Conservation (phyloP, 2,113 vertebrate genomes). For the Noctilio leporinus region DNA sequence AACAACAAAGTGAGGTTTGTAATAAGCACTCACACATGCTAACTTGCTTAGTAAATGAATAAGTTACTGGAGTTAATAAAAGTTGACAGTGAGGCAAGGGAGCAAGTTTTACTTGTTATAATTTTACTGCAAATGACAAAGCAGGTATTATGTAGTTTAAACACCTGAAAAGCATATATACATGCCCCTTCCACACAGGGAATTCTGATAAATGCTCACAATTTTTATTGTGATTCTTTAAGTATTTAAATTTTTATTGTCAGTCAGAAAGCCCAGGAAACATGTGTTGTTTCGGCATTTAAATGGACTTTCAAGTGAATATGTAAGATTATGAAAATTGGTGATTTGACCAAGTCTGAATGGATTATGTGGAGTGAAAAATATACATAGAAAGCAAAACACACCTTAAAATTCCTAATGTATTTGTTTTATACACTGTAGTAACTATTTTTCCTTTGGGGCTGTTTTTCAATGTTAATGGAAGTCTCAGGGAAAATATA, state of each 20-base stretch:
- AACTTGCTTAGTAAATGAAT: background rate
- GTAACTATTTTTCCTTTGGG: background rate
- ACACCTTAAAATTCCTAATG: background rate
- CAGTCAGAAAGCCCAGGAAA: background rate
- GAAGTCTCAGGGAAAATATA: background rate
- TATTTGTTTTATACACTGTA: background rate
- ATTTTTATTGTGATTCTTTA: background rate
- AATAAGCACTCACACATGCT: background rate
- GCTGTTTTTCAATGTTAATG: conserved; percentile 16
- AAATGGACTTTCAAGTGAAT: background rate
- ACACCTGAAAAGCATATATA: background rate
- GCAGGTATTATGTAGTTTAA: conserved; percentile 1
- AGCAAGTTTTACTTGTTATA: background rate
- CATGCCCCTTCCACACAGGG: background rate
- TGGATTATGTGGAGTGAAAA: background rate
- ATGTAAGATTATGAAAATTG: background rate
- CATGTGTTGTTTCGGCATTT: background rate
- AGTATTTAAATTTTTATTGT: background rate
- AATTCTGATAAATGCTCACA: background rate
- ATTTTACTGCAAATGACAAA: background rate
- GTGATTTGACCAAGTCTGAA: background rate
- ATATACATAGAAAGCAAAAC: background rate
- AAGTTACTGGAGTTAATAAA: background rate
- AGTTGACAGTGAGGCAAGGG: background rate
- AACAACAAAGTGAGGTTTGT: background rate